Conservation (phyloP, 2,113 vertebrate genomes). For the Peromyscus maniculatus region DNA sequence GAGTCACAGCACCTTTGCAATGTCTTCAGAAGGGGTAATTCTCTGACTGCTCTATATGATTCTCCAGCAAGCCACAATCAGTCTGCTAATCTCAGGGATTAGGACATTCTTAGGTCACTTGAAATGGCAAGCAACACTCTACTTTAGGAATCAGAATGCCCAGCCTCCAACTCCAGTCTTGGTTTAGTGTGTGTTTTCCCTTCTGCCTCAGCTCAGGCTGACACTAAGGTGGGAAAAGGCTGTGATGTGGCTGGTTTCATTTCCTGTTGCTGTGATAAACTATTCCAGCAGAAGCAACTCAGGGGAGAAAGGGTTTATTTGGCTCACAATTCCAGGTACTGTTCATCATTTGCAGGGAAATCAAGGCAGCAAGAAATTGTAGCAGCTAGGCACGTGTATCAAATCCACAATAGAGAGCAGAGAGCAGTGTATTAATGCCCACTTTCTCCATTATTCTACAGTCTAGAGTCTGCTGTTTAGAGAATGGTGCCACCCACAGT, state of each 20-base stretch:
- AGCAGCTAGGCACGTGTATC: neutral
- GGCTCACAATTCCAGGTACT: neutral
- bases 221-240: neutral
- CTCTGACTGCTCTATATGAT: neutral
- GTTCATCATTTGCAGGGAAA: neutral
- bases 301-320: neutral
- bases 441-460: neutral
- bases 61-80: neutral
- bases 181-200: neutral
- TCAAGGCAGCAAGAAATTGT: neutral
- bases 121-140: conserved; percentile 11
- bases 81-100: neutral
- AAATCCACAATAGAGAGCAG: neutral
- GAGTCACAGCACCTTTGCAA: neutral
- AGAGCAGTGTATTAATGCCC: neutral
- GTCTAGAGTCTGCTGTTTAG: neutral
- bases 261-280: neutral
- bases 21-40: conserved; percentile 11
- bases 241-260: neutral
- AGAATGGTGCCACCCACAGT: neutral
- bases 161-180: neutral
- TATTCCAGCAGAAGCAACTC: neutral
- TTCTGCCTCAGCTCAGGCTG: neutral
- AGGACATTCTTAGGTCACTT: conserved; percentile 17
- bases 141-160: conserved; percentile 44